Conservation (phyloP, 2,888 invertebrate species). For the Lepidochitona cinerea region DNA sequence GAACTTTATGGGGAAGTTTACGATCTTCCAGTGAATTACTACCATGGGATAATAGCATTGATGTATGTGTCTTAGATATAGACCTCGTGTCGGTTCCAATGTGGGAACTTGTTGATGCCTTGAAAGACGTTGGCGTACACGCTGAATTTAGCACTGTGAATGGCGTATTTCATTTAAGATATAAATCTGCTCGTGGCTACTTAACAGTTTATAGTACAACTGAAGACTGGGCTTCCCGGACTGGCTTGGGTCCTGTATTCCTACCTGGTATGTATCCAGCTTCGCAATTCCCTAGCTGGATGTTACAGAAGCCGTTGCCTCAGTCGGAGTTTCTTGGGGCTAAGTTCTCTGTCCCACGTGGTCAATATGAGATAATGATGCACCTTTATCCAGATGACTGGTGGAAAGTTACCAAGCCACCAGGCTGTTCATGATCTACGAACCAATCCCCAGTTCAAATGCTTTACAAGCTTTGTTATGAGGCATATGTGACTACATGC, state of each 20-base stretch:
- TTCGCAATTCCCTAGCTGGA: not conserved
- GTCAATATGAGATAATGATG: not conserved
- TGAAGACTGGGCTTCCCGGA: not conserved
- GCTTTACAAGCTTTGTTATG: no score
- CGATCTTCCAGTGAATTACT: slow-evolving; percentile 43
- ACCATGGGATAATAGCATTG: not conserved
- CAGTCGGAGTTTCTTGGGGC: not conserved
- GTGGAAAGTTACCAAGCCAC: not conserved
- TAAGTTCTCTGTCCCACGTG: not conserved
- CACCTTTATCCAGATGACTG: not conserved
- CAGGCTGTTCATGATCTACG: not conserved
- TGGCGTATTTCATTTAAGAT: not conserved
- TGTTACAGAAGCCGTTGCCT: not conserved
- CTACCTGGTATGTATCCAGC: not conserved
- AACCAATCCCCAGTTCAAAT: no score
- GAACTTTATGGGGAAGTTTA: not conserved
- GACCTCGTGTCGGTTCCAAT: not conserved
- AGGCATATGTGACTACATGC: no score
- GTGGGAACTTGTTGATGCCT: not conserved
- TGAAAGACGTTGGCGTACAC: not conserved
- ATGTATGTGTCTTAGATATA: not conserved
- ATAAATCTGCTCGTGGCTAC: not conserved
- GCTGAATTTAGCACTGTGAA: not conserved
- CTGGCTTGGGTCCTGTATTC: not conserved
- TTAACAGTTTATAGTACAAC: not conserved